These are phyloP conservation scores for Dendroctonus valens DNA, from an alignment of 1,140 invertebrate species.

Conservation along the genomic window DNA sequence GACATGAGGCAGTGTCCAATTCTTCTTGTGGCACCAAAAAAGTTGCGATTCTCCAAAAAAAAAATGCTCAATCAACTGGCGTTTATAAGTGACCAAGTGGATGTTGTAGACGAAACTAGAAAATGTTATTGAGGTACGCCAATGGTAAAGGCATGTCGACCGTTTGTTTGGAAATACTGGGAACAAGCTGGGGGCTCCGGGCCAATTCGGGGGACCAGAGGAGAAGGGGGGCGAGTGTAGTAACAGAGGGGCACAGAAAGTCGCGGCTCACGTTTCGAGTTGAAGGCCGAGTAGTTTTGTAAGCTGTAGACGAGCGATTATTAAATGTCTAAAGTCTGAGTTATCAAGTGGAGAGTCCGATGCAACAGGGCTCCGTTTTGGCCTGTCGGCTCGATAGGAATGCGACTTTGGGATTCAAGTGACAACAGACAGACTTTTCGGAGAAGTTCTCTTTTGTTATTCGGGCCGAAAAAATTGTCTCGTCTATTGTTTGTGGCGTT, in stretches of 20 bases:
- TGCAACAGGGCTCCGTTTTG: background rate
- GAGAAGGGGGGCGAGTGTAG: background rate
- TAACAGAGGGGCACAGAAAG: conserved; percentile 20
- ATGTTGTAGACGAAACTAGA: too few relatives aligned
- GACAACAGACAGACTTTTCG: conserved; percentile 1
- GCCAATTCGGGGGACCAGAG: background rate
- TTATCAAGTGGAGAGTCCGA: conserved; percentile 3
- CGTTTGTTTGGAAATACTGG: conserved; percentile 9
- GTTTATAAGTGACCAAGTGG: too few relatives aligned
- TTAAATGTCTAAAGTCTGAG: conserved; percentile 4
- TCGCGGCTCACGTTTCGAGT: conserved; percentile 19
- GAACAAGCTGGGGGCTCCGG: background rate
- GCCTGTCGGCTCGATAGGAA: background rate
- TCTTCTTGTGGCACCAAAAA: too few relatives aligned
- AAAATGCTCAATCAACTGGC: too few relatives aligned
- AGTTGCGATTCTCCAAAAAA: too few relatives aligned
- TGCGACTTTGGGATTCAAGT: background rate
- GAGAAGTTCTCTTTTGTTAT: background rate
- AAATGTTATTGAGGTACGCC: too few relatives aligned
- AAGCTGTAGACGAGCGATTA: conserved; percentile 11
- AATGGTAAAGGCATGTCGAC: background rate
- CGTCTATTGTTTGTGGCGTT: too few relatives aligned
- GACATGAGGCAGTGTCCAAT: too few relatives aligned
- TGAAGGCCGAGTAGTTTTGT: conserved; percentile 20
- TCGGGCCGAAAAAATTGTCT: too few relatives aligned